Evolutionary conservation across 1,140 invertebrate species (phyloP).

Genomic region (Procambarus virginalis): DNA sequence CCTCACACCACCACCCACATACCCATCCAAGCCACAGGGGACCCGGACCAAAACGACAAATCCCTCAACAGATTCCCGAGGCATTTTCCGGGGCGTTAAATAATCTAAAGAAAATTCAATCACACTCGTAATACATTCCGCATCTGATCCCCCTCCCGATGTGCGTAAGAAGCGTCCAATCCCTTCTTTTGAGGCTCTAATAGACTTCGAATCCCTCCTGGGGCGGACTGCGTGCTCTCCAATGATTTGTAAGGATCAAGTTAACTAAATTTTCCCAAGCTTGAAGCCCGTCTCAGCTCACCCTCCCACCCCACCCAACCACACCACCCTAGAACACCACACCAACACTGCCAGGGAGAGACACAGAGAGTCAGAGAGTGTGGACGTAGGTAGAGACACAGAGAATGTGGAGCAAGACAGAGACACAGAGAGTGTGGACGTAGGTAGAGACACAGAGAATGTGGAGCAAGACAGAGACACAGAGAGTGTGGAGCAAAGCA

Average conservation of each 20-base stretch:
- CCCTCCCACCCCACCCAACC: neutral
- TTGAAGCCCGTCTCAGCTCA: neutral
- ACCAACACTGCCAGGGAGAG: neutral
- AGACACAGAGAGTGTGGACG: neutral
- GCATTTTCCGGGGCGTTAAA: slow-evolving; percentile 40
- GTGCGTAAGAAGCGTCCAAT: slow-evolving; percentile 40
- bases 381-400: neutral
- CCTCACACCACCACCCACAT: neutral
- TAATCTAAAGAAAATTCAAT: slow-evolving; percentile 49
- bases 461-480: neutral
- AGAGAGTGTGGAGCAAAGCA: neutral
- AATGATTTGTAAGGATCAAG: slow-evolving; percentile 46
- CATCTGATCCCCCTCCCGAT: slow-evolving; percentile 26
- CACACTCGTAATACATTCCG: slow-evolving; percentile 49
- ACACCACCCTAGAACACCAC: too few species aligned
- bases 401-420: neutral
- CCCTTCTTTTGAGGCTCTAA: slow-evolving; percentile 40
- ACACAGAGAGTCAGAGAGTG: neutral
- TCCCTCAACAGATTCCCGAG: slow-evolving; percentile 16
- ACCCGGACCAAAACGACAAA: neutral
- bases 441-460: too few species aligned
- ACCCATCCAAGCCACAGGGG: neutral
- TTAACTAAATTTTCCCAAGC: slow-evolving; percentile 26
- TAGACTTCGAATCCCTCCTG: slow-evolving; percentile 46
- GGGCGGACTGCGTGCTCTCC: slow-evolving; percentile 34